Base-by-base conservation (phyloP, 1,140 invertebrate species). In the Heliconius melpomene region DNA sequence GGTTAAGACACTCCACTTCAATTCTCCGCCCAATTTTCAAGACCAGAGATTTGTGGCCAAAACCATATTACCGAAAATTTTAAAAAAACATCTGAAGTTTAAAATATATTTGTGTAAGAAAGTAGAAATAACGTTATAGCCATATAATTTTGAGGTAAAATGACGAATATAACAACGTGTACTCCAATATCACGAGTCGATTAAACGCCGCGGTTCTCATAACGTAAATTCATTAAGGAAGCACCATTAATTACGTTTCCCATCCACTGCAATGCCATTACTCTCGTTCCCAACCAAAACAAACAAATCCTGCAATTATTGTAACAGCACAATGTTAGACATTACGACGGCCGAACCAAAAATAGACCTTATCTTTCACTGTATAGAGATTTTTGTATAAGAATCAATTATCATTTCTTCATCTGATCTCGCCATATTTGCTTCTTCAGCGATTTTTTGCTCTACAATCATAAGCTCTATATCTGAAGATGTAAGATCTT, bases 301-400 rank as follows among this genome's bases (percentile, higher is more conserved):
- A 94, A 94, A 94, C 92, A 94, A 94, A 93, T 93, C 92, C 89
- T 91, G 88, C 91, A 94, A 92, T 92, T 92, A 92, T 90, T 90
- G 85, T 88, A 85, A 87, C 84, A 79, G 79, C 82, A 80, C 86
- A 84, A 87, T 74, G 36, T 83, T 82, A 83, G 76, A 71, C 54
- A 60, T 76, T n/a, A 38, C 26, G 46, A 36, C 38, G 32, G 54
- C 73, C 66, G 78, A 78, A 81, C 83, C 73, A 88, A 87, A 8
- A 86, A 81, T 85, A 79, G 81, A 82, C 86, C 84, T 79, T 92
- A 88, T 81, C 78, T n/a, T 82, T 70, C 1, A 75, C 77, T 52
- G 54, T 72, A 84, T 90, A 91, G 82, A 78, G 84, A 78, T 72
- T 80, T 81, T 72, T 66, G 29, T 46, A 77, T 81, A 74, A 76